Conservation (phyloP, 2,113 vertebrate genomes). For the Takifugu flavidus region DNA sequence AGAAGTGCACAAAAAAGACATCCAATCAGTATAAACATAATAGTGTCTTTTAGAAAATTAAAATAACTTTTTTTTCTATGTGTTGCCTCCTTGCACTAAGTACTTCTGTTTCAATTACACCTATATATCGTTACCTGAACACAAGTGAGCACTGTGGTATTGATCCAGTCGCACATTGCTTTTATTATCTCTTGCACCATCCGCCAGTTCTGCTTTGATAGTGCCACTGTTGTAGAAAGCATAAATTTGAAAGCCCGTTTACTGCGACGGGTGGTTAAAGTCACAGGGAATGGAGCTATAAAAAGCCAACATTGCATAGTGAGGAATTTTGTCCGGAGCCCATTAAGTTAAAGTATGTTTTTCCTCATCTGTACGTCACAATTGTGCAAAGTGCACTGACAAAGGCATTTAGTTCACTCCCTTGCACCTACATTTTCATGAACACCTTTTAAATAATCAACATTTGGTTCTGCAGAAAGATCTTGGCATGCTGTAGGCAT, state of each 20-base stretch:
- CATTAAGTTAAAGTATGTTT: constrained; percentile 65
- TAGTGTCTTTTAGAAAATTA: constrained; percentile 6
- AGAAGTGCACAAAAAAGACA: constrained; percentile 18
- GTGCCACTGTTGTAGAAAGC: constrained; percentile 43
- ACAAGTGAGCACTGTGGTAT: constrained; percentile 56
- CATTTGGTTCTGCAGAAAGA: constrained; percentile 35
- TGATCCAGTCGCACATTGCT: constrained; percentile 55
- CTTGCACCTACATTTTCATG: constrained; percentile 28
- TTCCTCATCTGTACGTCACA: constrained; percentile 17
- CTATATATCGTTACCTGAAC: constrained; percentile 54
- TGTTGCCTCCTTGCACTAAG: not conserved
- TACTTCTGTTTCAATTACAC: constrained; percentile 52
- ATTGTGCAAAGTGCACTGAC: constrained; percentile 50
- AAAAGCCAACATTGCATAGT: constrained; percentile 65
- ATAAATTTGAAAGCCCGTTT: constrained; percentile 67
- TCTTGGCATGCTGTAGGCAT: no score
- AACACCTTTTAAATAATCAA: constrained; percentile 43
- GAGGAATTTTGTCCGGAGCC: constrained; percentile 64
- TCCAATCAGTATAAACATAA: constrained; percentile 48
- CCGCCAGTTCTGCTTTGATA: constrained; percentile 60
- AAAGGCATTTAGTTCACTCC: constrained; percentile 21
- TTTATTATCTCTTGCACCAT: constrained; percentile 66
- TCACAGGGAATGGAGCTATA: constrained; percentile 71
- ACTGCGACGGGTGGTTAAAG: constrained; percentile 63
- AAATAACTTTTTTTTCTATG: constrained; percentile 16